Evolutionary conservation across 1,140 invertebrate genomes (phyloP), one percentile per base, ranked within the genome.

Genomic region (Gonatopus flavifemur): DNA sequence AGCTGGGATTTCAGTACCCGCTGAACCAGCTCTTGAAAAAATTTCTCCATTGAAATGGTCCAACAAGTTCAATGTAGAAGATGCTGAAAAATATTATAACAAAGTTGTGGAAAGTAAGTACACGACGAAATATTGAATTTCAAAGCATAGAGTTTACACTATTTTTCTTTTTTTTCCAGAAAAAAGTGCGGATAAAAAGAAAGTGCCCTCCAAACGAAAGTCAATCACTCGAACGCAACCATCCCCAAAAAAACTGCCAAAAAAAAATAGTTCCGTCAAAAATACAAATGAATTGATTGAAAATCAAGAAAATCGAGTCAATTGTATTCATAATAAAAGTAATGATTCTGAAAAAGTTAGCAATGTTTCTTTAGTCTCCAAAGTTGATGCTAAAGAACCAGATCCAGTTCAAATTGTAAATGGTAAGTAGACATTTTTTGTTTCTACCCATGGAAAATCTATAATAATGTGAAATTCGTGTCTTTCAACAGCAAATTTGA

Each of bases 41-140:
- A 77, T 78, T 58, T 77, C 74, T 28, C 74, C 76, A 1, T 54
- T 76, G 3, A 76, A 77, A 54, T 79, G 78, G 77, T 77, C 74
- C 1, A 79, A 78, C 45, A 79, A 77, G 63, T 74, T 80, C 28
- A 77, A 74, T 43, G 65, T 72, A 7, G 74, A 76, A 16, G 72
- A 70, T 13, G 61, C 55, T 18, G 70, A 76, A 35, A 67, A 63
- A 9, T 65, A 57, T 62, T 66, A 53, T 39, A 52, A 49, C 36
- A 57, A 61, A 57, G 52, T 55, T 55, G 59, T 67, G 46, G 64
- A 67, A 65, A 60, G 70, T 69, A 57, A 58, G 52, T 35, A 36
- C 13, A 13, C n/a, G 15, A n/a, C 9, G 4, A 21, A 3, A 10
- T 21, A 18, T 43, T 21, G 15, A 1, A 8, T 12, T n/a, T 21